Evolutionary conservation across 2,888 invertebrate genomes (phyloP), one percentile per base, ranked within the genome.

Genomic region (Calameuta idolon): DNA sequence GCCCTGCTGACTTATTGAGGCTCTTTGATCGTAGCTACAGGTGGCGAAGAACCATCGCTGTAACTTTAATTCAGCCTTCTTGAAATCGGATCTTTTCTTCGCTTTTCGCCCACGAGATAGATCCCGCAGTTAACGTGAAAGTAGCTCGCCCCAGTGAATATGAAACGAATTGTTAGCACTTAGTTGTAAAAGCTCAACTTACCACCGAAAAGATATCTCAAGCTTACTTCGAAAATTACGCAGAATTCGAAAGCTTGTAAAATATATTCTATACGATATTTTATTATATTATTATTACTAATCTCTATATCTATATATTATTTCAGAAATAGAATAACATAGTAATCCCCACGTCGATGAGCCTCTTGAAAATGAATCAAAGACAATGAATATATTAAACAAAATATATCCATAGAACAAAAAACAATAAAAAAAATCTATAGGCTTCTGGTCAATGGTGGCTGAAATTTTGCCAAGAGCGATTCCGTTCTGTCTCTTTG

Each of bases 61-160:
- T 35, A 76, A 81, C 84, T 86, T 86, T 84, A 84, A 87, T 87
- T 86, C 84, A 84, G 55, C 55, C 55, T 55, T 23, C 83, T 84
- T 83, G 74, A 83, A 81, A 79, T 83, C 80, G 78, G 75, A 77
- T 79, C 77, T 75, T 69, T 34, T n/a, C 73, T 73, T 74, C 74
- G 40, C 76, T 40, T 73, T 78, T 75, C 73, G 55, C 2, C 9
- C 55, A 23, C 23, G 2, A 55, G 2, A 15, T 9, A 23, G 40
- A 55, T 5, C 40, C 40, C 3, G 31, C 76, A 75, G 81, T 83
- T 86, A 85, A 85, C 83, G 80, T 75, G 76, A 78, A 80, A 83
- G 80, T 80, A 80, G 75, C 79, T 80, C 83, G 81, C 83, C 79
- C 81, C 82, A 81, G 77, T 82, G 82, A 86, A 85, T 87, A 79